Evolutionary conservation across 37 sponge, comb jelly and placozoan species (phyloP).

Genomic region (Aplysina aerophoba): DNA sequence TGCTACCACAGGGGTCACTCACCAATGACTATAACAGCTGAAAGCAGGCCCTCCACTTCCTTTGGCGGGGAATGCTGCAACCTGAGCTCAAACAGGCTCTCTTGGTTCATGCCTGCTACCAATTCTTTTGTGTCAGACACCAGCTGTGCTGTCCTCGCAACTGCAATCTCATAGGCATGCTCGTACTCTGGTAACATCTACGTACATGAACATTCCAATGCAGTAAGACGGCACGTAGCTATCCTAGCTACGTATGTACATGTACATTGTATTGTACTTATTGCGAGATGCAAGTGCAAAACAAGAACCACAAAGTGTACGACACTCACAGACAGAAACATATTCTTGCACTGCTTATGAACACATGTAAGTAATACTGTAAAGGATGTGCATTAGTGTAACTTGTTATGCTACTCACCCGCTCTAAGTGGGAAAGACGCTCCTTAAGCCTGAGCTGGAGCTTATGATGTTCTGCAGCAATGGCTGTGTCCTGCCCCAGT

Average conservation of each 20-base stretch:
- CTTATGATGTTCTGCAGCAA: conserved; percentile 74
- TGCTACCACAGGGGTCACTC: background rate
- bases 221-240: no score
- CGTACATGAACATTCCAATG: background rate
- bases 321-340: no score
- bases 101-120: conserved; percentile 57
- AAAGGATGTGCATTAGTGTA: no score
- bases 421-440: conserved; percentile 73
- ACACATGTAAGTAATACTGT: background rate
- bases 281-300: background rate
- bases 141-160: conserved; percentile 37
- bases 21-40: conserved; percentile 79
- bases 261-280: background rate
- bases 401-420: conserved; percentile 46
- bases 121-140: conserved; percentile 39
- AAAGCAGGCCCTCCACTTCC: conserved; percentile 78
- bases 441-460: conserved; percentile 66
- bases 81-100: conserved; percentile 71
- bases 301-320: no score
- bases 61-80: conserved; percentile 61
- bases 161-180: conserved; percentile 48
- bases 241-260: no score
- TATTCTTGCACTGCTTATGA: background rate
- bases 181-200: conserved; percentile 82
- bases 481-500: conserved; percentile 89